Evolutionary conservation across 2,113 vertebrate species (phyloP), one percentile per base, ranked within the genome.

Genomic region (Semicossyphus pulcher): DNA sequence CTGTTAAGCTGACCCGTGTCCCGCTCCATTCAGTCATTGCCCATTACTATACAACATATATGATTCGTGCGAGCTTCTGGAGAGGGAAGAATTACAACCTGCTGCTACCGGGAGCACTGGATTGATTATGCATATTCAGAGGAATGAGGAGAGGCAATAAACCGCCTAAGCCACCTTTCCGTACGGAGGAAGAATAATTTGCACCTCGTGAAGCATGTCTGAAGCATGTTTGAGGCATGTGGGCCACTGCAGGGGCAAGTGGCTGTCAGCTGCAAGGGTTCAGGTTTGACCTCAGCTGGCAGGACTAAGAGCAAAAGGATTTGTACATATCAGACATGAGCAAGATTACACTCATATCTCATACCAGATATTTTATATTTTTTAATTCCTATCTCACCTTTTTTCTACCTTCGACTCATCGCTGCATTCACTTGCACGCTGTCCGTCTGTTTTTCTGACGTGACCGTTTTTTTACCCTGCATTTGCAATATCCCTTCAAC

Each of bases 51-150:
- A 72, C 72, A 77, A 77, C 78, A 72, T 61, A 49, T 68, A 42
- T 86, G 89, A 92, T 91, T 90, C 85, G 92, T 72, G 72, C 61
- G 8, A 41, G 77, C 65, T 79, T 76, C 73, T 64, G 69, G 83
- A 59, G 62, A 71, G 78, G 58, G 37, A 88, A 86, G 86, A 89
- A 78, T 89, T 90, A 83, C 81, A 84, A 54, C 68, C 81, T 31
- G 39, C 66, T 80, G 78, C 78, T 86, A 83, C 56, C 45, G 54
- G 61, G 71, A 82, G 63, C 67, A n/a, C 78, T 32, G 72, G 72
- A 89, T 91, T 90, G 85, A 91, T 90, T 88, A 87, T 89, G 80
- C 83, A 88, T 89, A 90, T 92, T 91, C 76, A 86, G 81, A 73
- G 65, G 34, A 82, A 73, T 77, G 59, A 86, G 81, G 56, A 60